Evolutionary conservation across 2,888 invertebrate genomes (phyloP).

Genomic region (Eupsilia transversa): DNA sequence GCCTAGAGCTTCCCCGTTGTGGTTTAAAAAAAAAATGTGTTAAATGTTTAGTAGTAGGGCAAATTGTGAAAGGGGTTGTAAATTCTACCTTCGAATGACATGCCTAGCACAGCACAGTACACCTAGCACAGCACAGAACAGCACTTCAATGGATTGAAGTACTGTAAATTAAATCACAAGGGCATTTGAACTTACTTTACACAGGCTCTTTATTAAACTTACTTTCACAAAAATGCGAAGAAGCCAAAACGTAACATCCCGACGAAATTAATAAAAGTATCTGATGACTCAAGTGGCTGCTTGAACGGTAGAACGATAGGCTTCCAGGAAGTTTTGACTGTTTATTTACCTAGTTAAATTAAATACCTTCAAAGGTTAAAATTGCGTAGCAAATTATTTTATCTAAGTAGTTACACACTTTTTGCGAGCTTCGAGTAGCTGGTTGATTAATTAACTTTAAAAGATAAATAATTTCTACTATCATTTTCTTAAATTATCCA

Average conservation of each 20-base stretch:
- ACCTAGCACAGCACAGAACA: no score
- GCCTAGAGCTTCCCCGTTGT: no score
- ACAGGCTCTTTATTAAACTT: no score
- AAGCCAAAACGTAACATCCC: not conserved
- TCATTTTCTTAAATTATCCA: not conserved
- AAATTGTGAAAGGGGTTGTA: not conserved
- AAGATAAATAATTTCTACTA: not conserved
- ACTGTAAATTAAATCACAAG: not conserved
- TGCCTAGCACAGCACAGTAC: no score
- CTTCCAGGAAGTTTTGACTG: conserved; percentile 10
- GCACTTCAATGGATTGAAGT: no score
- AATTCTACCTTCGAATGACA: not conserved
- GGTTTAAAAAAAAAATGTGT: no score
- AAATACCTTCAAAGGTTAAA: conserved; percentile 24
- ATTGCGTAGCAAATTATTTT: not conserved
- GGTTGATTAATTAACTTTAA: not conserved
- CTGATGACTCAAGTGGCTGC: conserved; percentile 19
- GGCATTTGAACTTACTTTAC: not conserved
- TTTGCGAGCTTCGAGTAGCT: not conserved
- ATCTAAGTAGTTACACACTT: not conserved
- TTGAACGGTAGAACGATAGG: not conserved
- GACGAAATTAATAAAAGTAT: conserved; percentile 37
- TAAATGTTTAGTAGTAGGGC: no score
- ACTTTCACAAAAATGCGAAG: conserved; percentile 13
- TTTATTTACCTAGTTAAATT: conserved; percentile 21